A percentile compares a stretch with the other conserved stretches of the same genome.
phyloP scores from a whole-genome alignment of 2,113 vertebrate genomes.

The Vulpes lagopus region DNA sequence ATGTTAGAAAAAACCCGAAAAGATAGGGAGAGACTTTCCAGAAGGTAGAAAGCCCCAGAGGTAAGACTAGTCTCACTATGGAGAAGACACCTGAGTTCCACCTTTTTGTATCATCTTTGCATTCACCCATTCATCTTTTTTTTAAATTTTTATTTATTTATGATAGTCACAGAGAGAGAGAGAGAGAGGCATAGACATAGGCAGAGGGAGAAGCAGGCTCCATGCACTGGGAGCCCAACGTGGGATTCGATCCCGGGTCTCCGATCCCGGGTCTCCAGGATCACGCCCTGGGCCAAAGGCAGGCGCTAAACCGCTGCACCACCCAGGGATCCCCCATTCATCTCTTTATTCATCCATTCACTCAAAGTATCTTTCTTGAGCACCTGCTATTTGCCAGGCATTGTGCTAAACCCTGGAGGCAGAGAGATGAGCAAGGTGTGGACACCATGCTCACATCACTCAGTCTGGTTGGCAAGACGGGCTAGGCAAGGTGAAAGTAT shows the following conservation, averaged over 20 bases:
- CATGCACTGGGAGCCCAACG: too few species aligned
- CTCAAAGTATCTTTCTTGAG: neutral
- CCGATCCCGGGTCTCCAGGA: too few species aligned
- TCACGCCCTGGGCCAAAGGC: too few species aligned
- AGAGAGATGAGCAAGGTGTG: neutral
- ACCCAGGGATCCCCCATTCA: neutral
- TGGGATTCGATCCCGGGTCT: too few species aligned
- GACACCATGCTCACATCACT: neutral
- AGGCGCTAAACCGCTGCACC: too few species aligned
- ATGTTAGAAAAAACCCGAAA: neutral
- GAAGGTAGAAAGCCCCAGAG: neutral
- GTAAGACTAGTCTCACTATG: neutral
- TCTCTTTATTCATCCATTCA: neutral
- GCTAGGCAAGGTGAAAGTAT: neutral
- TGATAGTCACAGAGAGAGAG: too few species aligned
- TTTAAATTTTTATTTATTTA: too few species aligned
- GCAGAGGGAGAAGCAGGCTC: too few species aligned
- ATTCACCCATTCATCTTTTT: neutral
- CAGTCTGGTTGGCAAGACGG: neutral
- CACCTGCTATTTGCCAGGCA: neutral
- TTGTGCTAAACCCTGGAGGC: neutral
- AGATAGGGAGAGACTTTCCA: neutral
- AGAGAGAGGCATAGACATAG: too few species aligned
- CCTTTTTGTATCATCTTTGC: neutral
- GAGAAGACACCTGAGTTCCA: neutral